Evolutionary conservation across 2,888 invertebrate genomes (phyloP), one percentile per base, ranked within the genome.

Genomic region (Neoscelio sp.): DNA sequence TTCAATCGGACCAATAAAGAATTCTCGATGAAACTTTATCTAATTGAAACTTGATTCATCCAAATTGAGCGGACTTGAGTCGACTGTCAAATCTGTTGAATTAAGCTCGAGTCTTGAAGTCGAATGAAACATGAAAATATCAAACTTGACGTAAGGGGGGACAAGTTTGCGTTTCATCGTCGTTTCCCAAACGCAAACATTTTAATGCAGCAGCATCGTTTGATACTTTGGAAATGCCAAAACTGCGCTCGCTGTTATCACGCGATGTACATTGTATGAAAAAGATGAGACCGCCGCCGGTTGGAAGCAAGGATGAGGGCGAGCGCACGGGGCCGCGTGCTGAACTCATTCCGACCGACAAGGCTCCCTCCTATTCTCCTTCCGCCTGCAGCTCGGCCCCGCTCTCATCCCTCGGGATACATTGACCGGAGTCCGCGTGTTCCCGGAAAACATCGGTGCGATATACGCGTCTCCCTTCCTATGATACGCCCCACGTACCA

Each of bases 321-420:
- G 80, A 87, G 83, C 84, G 82, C 84, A 83, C 80, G 82, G 85
- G 82, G 83, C 81, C 84, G 82, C 84, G 82, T 84, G 84, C 84
- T 87, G 87, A 88, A 88, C 88, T 89, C 88, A 89, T 88, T 89
- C 87, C 86, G 83, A 82, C 83, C 87, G 88, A 88, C 89, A 88
- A 88, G 88, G 85, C 82, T 83, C 82, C 84, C 50, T 44, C 50
- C 40, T 50, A 68, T 56, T 58, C 65, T 68, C 30, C 68, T 68
- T 77, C 65, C 50, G 26, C 58, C 20, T 54, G 60, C 70, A 42
- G 40, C 46, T 40, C 48, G 6, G 46, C 30, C 30, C 17, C 46
- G 15, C 23, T 50, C 46, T 44, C 87, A 85, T 89, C 89, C 86
- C 88, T 86, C 84, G 89, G 89, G 89, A 89, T 89, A 88, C 89